Evolutionary conservation across 2,113 vertebrate species (phyloP), one percentile per base, ranked within the genome.

Genomic region (Saguinus midas): DNA sequence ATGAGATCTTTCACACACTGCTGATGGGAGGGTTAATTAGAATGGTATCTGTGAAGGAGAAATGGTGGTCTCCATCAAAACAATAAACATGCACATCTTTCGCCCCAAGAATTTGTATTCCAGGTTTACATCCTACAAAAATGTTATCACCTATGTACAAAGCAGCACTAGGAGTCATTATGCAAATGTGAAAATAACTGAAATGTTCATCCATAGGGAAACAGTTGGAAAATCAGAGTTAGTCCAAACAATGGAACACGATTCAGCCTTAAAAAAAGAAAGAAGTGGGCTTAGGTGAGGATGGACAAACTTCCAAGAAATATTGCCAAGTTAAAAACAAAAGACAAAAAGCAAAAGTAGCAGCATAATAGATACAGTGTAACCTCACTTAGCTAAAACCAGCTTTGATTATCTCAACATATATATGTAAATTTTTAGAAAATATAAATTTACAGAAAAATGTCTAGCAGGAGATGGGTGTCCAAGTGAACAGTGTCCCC

Each of bases 191-290:
- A 61, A 87, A 88, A 87, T 37, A 90, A 73, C 48, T 0, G 3
- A 61, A 55, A 88, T 40, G 14, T 64, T 88, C 75, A 40, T 13
- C 25, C 14, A 9, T 29, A 37, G 14, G 48, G 72, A 50, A 90
- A 52, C 3, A 50, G 87, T 12, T 78, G 29, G 57, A 87, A 92
- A 94, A 76, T n/a, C 23, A 84, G 12, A 93, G 23, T 72, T 72
- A 87, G 79, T 76, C 48, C 29, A 90, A 17, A 80, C 37, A 68
- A 27, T 6, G 58, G 40, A 66, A 75, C 48, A 52, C 7, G 50
- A 92, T 52, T 95, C 52, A 72, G 75, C 61, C 92, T 94, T 72
- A 11, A 87, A 85, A 64, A 94, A 93, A 66, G 20, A 57, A 86
- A 82, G 8, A 75, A 35, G 45, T 50, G 17, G 55, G 52, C 21